These are phyloP conservation scores for Ophion obscuratus DNA, from an alignment of 2,888 invertebrate species.

Conservation along the genomic window DNA sequence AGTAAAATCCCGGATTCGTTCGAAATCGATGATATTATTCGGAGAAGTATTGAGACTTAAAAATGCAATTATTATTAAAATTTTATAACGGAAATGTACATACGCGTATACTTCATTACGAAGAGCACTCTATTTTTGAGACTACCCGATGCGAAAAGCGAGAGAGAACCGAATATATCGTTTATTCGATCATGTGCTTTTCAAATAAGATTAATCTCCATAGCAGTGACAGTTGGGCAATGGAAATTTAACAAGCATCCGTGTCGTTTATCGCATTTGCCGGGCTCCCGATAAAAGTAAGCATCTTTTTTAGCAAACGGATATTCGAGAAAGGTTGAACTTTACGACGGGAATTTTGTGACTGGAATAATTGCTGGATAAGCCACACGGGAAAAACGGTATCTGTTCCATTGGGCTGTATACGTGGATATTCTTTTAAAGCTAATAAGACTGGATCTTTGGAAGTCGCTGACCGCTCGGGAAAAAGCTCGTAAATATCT, in stretches of 20 bases:
- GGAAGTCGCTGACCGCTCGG: constrained; percentile 5
- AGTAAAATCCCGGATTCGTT: constrained; percentile 9
- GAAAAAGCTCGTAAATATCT: constrained; percentile 51
- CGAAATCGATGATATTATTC: neutral
- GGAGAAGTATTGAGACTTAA: neutral
- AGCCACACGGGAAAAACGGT: constrained; percentile 2
- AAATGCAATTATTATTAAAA: constrained; percentile 19
- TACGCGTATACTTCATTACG: neutral
- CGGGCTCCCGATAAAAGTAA: constrained; percentile 3
- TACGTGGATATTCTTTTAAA: neutral
- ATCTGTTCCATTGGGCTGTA: neutral
- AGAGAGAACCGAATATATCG: neutral
- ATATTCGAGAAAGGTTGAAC: constrained; percentile 6
- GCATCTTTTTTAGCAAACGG: constrained; percentile 8
- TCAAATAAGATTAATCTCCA: constrained; percentile 28
- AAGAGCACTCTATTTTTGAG: neutral
- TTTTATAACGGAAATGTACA: neutral
- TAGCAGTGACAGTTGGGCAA: constrained; percentile 30
- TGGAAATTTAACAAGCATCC: constrained; percentile 36
- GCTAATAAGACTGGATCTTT: constrained; percentile 31
- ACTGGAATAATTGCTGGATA: constrained; percentile 45
- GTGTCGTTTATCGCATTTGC: constrained; percentile 41
- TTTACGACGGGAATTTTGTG: constrained; percentile 44
- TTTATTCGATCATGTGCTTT: constrained; percentile 9
- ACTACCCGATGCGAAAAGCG: neutral